Base-by-base conservation (phyloP, 2,113 vertebrate genomes). In the Corythornis madagascariensis region DNA sequence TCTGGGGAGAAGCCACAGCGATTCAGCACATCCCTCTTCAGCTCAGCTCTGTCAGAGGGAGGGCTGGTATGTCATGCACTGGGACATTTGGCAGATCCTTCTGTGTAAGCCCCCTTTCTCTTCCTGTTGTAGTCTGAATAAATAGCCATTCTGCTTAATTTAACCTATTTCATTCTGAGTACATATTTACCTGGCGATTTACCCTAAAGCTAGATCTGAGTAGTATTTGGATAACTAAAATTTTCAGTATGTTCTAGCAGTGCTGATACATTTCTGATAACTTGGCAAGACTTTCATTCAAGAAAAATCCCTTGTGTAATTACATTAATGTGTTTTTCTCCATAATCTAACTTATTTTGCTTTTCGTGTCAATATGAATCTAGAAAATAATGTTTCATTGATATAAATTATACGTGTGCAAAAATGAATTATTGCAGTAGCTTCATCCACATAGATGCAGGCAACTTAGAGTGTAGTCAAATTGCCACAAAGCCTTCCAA, bases 61-160 rank as follows among this genome's bases (percentile, higher is more conserved):
- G 74, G 74, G 28, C 71, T 63, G 42, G 31, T 7, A 0, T 65
- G 72, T 92, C 89, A 93, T 3, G 1, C 73, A 50, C 59, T 45
- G 60, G 69, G 65, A 64, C 42, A 63, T 80, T 81, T 83, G 83
- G 86, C 89, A 94, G 86, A 81, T 86, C 69, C 60, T 88, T 43
- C 35, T 60, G 56, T 81, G 47, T 92, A 64, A 92, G 60, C 31
- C 70, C 53, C 53, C 43, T 88, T 95, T 94, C 89, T 90, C 83
- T 90, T 93, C 43, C 81, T 82, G 52, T 84, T 86, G 73, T 78
- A 73, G 17, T 78, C 69, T 72, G 57, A 78, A 92, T 92, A 70
- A 96, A 92, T 84, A 89, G 83, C 43, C 48, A 56, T 93, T 94
- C 80, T 92, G 48, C 65, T 90, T 83, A 77, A 92, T 92, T 90